phyloP scores from a whole-genome alignment of 2,888 invertebrate genomes.

The Standfussiana lucernea region DNA sequence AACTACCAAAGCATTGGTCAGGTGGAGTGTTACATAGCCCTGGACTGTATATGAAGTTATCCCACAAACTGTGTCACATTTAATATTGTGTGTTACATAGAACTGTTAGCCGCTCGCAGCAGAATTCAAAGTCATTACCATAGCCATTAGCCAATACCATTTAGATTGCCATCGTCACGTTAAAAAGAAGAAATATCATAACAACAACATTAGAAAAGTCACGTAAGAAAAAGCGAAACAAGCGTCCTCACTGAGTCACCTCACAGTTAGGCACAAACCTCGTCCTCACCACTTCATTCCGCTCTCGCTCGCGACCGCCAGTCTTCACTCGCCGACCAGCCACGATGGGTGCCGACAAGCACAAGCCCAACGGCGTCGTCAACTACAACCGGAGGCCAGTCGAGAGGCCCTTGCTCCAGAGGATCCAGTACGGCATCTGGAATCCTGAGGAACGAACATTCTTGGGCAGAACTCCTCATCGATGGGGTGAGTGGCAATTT shows the following conservation, averaged over 20 bases:
- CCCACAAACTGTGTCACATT: neutral
- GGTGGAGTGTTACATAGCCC: neutral
- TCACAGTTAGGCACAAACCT: constrained; percentile 47
- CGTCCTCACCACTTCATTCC: neutral
- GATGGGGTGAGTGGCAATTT: constrained; percentile 92
- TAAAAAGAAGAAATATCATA: neutral
- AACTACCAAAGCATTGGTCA: neutral
- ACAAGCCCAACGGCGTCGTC: constrained; percentile 84
- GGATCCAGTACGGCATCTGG: constrained; percentile 89
- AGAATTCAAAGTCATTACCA: neutral
- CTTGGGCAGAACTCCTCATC: constrained; percentile 90
- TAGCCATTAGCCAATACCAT: neutral
- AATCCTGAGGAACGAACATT: constrained; percentile 91
- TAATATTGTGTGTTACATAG: neutral
- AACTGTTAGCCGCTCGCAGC: neutral
- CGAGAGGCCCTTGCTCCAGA: constrained; percentile 82
- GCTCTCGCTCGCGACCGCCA: constrained; percentile 34
- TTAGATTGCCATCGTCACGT: neutral
- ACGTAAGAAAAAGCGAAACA: neutral
- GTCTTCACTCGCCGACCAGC: constrained; percentile 47
- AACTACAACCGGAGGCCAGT: constrained; percentile 85
- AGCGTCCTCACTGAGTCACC: constrained; percentile 31
- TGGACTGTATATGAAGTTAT: neutral
- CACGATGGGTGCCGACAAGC: constrained; percentile 86
- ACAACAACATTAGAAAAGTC: neutral